phyloP scores from a whole-genome alignment of 2,113 vertebrate genomes.

The Prietella phreatophila region DNA sequence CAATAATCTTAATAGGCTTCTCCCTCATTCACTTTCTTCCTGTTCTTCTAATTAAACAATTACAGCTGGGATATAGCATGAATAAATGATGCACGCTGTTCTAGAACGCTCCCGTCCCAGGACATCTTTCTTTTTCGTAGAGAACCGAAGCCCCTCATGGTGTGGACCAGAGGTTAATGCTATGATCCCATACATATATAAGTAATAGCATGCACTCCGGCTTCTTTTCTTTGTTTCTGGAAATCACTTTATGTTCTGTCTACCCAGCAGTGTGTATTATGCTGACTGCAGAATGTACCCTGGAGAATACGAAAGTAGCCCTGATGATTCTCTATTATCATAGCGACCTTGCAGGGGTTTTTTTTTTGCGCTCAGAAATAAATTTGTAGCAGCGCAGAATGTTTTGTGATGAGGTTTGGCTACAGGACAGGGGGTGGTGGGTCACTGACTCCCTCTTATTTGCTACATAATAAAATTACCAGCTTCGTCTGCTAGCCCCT shows the following conservation, averaged over 20 bases:
- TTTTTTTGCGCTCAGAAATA: conserved; percentile 69
- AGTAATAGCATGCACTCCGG: conserved; percentile 65
- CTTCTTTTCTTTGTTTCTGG: conserved; percentile 71
- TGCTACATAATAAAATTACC: conserved; percentile 68
- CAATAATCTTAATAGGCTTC: conserved; percentile 72
- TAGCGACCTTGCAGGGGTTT: conserved; percentile 56
- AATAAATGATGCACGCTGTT: conserved; percentile 67
- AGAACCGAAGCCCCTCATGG: conserved; percentile 12
- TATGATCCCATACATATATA: conserved; percentile 69
- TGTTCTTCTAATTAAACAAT: conserved; percentile 74
- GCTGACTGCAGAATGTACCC: conserved; percentile 69
- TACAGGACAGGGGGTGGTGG: conserved; percentile 28
- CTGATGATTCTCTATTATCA: conserved; percentile 76
- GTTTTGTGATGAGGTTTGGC: conserved; percentile 45
- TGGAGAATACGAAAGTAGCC: conserved; percentile 62
- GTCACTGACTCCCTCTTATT: conserved; percentile 66
- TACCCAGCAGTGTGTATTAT: conserved; percentile 47
- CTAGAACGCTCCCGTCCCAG: conserved; percentile 46
- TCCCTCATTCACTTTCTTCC: conserved; percentile 62
- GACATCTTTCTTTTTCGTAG: conserved; percentile 58
- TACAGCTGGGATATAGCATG: conserved; percentile 71
- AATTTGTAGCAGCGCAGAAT: conserved; percentile 61
- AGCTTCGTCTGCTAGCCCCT: conserved; percentile 43
- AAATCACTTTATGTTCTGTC: conserved; percentile 56
- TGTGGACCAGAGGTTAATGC: conserved; percentile 71